Evolutionary conservation across 1,140 invertebrate genomes (phyloP).

Genomic region (Phthorimaea operculella): DNA sequence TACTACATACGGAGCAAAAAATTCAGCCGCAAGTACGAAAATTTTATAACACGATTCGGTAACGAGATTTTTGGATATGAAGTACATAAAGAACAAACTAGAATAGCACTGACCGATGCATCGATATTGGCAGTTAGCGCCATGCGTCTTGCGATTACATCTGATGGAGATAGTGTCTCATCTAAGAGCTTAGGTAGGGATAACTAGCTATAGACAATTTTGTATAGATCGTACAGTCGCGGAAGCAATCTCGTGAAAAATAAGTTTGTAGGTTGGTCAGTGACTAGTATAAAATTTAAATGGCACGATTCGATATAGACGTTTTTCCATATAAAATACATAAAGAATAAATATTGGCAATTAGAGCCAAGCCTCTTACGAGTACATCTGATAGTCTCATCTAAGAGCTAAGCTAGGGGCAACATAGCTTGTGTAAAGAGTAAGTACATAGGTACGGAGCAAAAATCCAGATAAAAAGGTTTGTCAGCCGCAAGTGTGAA

Average conservation of each 20-base stretch:
- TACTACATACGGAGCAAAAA: too few species aligned
- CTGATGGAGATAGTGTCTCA: conserved; percentile 14
- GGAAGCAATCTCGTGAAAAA: too few species aligned
- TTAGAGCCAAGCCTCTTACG: conserved; percentile 45
- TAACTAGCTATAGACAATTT: neutral
- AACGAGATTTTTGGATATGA: too few species aligned
- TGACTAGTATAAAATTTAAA: too few species aligned
- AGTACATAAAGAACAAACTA: conserved; percentile 63
- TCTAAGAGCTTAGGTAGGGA: neutral
- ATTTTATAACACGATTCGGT: too few species aligned
- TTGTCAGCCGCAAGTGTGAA: too few species aligned
- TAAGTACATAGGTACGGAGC: too few species aligned
- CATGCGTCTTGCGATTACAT: conserved; percentile 49
- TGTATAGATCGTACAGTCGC: too few species aligned
- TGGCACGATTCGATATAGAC: conserved; percentile 43
- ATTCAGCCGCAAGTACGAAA: too few species aligned
- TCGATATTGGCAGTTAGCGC: conserved; percentile 61
- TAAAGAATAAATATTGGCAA: conserved; percentile 63
- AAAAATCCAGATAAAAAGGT: too few species aligned
- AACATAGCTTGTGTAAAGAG: neutral
- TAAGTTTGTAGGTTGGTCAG: too few species aligned
- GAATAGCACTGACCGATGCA: conserved; percentile 50
- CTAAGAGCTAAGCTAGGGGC: neutral
- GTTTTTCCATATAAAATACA: too few species aligned
- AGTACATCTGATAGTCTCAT: conserved; percentile 35